Conservation (phyloP, 1,140 invertebrate genomes). For the Danaus melanippus region DNA sequence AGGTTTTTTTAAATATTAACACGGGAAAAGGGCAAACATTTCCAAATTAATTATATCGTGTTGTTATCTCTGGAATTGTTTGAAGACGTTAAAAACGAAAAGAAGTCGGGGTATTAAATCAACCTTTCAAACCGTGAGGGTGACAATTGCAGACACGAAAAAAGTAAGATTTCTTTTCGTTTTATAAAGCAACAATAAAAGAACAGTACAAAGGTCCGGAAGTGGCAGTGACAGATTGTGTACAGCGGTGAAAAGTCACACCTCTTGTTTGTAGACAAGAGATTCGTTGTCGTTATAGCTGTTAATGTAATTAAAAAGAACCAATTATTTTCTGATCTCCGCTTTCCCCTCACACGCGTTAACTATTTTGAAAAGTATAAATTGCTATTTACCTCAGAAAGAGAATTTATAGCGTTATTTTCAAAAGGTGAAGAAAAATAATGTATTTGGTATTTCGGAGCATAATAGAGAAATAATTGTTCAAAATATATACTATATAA, state of each 20-base stretch:
- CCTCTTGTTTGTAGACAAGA: conserved; percentile 58
- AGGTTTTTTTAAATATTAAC: conserved; percentile 39
- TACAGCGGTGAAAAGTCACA: conserved; percentile 67
- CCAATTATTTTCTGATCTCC: too few relatives aligned
- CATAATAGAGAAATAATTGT: too few relatives aligned
- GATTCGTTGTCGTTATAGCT: too few relatives aligned
- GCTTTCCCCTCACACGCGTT: too few relatives aligned
- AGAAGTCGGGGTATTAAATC: conserved; percentile 60
- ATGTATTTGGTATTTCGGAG: too few relatives aligned
- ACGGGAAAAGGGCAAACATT: conserved; percentile 2
- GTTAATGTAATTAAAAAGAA: too few relatives aligned
- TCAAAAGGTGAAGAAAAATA: too few relatives aligned
- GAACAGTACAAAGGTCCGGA: conserved; percentile 54
- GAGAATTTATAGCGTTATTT: too few relatives aligned
- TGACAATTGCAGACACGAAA: conserved; percentile 62
- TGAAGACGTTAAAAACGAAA: conserved; percentile 12
- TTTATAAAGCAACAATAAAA: conserved; percentile 63
- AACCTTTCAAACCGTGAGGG: conserved; percentile 58
- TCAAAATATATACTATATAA: too few relatives aligned
- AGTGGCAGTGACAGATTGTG: conserved; percentile 68
- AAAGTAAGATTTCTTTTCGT: conserved; percentile 62
- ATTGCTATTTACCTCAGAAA: too few relatives aligned
- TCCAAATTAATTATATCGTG: too few relatives aligned
- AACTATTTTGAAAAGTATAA: too few relatives aligned
- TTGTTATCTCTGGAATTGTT: conserved; percentile 6